Evolutionary conservation across 2,888 invertebrate genomes (phyloP).

Genomic region (Tromatobia lineatoria): DNA sequence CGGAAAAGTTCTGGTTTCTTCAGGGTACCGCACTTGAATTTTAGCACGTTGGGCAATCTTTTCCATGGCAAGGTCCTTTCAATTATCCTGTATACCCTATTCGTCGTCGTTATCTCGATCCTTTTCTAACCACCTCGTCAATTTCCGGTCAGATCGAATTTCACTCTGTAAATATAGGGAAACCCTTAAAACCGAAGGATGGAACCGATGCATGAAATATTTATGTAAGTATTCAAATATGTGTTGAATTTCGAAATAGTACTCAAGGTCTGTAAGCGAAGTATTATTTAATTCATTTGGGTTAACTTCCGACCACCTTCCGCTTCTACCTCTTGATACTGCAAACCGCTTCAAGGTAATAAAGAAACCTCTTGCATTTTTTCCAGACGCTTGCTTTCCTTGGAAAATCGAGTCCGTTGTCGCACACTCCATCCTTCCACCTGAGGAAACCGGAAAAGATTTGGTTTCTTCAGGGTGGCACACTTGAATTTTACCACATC

Average conservation of each 20-base stretch:
- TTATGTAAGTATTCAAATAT: too few species aligned
- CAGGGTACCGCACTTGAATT: neutral
- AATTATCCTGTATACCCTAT: neutral
- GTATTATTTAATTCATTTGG: too few species aligned
- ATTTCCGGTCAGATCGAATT: constrained; percentile 25
- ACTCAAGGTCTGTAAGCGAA: too few species aligned
- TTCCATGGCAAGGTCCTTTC: constrained; percentile 15
- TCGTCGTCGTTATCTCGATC: neutral
- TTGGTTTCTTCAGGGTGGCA: constrained; percentile 4
- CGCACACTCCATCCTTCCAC: constrained; percentile 34
- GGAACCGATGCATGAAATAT: too few species aligned
- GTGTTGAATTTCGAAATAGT: too few species aligned
- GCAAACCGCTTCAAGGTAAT: constrained; percentile 14
- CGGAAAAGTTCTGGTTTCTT: constrained; percentile 43
- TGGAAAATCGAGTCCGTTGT: constrained; percentile 19
- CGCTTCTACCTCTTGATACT: constrained; percentile 18
- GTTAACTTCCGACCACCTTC: constrained; percentile 12
- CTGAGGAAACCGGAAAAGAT: constrained; percentile 53
- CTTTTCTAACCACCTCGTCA: neutral
- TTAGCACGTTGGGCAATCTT: neutral
- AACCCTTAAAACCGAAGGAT: neutral
- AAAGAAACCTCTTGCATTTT: constrained; percentile 15
- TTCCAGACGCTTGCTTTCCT: constrained; percentile 14
- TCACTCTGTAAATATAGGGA: neutral
- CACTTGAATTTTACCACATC: neutral